Conservation (phyloP, 2,113 vertebrate genomes). For the Crypturellus undulatus region DNA sequence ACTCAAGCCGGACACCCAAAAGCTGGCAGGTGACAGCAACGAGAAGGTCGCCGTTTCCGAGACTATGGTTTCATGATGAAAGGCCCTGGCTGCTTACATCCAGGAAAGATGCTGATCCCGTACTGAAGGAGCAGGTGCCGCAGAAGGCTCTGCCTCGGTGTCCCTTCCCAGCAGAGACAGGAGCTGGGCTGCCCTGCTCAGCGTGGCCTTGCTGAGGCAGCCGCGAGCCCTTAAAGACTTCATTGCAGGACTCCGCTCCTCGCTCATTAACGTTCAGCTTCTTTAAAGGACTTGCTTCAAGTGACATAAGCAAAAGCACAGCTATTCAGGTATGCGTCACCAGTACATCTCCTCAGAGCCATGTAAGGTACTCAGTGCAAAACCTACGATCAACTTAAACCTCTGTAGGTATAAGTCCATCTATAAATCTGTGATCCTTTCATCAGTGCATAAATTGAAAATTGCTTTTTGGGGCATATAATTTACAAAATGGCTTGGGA, state of each 20-base stretch:
- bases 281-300: background rate
- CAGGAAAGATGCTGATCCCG: background rate
- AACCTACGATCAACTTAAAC: background rate
- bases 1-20: background rate
- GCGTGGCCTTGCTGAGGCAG: accelerated
- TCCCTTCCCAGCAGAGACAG: background rate
- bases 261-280: background rate
- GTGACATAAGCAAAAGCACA: background rate
- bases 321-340: background rate
- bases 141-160: background rate
- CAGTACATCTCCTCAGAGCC: background rate
- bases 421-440: background rate
- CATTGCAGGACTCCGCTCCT: background rate
- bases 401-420: background rate
- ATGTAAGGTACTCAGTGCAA: background rate
- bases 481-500: background rate
- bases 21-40: background rate
- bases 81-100: background rate
- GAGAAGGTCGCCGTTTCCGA: background rate
- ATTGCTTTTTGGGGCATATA: background rate
- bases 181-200: accelerated
- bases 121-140: background rate
- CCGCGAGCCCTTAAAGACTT: background rate
- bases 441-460: background rate
- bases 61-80: background rate